Evolutionary conservation across 2,888 invertebrate genomes (phyloP).

Genomic region (Abscondita cerata): DNA sequence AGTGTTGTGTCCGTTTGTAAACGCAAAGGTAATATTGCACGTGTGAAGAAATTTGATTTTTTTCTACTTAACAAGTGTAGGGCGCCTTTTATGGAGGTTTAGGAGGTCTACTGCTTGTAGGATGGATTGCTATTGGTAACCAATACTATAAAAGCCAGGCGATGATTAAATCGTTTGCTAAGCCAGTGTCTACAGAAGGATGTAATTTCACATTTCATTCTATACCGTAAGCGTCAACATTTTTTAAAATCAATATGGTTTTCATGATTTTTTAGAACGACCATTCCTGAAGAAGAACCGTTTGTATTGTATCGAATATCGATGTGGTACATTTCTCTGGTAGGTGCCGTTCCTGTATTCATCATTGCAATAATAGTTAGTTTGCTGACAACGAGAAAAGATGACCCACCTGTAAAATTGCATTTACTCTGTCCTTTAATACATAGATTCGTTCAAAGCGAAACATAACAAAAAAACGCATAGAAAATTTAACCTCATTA

Average conservation of each 20-base stretch:
- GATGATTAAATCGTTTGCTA: not conserved
- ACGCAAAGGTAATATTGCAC: constrained; percentile 63
- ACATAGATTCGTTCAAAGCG: constrained; percentile 18
- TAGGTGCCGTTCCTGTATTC: constrained; percentile 14
- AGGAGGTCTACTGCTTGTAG: not conserved
- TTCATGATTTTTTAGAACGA: too few relatives aligned
- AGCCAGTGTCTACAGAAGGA: not conserved
- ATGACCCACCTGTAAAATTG: constrained; percentile 62
- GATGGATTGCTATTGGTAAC: not conserved
- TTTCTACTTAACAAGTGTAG: too few relatives aligned
- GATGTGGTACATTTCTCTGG: constrained; percentile 14
- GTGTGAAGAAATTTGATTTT: too few relatives aligned
- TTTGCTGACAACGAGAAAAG: constrained; percentile 47
- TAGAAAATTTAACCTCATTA: too few relatives aligned
- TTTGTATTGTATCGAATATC: constrained; percentile 17
- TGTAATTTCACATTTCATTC: not conserved
- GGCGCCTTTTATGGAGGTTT: not conserved
- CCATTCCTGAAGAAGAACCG: constrained; percentile 3
- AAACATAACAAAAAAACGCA: too few relatives aligned
- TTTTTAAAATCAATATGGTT: too few relatives aligned
- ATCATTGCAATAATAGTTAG: constrained; percentile 21
- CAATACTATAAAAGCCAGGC: not conserved
- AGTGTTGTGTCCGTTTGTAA: constrained; percentile 71
- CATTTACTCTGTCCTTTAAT: constrained; percentile 64
- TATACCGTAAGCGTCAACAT: not conserved